A percentile compares a stretch with the other conserved stretches of the same genome.
Evolutionary conservation across 2,888 invertebrate species (phyloP).

Genomic region (Idaea aversata): DNA sequence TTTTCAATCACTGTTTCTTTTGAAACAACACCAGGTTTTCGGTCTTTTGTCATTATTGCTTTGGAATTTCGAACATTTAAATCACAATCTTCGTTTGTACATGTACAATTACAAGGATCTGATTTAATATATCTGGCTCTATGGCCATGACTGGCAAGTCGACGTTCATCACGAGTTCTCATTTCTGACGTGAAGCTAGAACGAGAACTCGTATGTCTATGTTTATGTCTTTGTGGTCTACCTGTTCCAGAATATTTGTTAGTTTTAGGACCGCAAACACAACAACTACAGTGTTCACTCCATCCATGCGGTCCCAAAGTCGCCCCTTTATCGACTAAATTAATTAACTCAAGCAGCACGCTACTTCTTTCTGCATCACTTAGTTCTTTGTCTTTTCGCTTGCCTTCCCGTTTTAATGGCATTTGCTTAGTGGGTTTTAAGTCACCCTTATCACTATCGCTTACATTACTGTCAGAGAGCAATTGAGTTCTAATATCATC

Average conservation of each 20-base stretch:
- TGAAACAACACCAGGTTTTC: conserved; percentile 11
- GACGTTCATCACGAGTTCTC: conserved; percentile 24
- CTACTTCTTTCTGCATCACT: conserved; percentile 33
- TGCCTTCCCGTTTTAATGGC: conserved; percentile 12
- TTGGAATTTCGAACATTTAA: conserved; percentile 16
- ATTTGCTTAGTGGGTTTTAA: conserved; percentile 22
- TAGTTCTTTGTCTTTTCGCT: conserved; percentile 22
- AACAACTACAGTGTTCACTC: conserved; percentile 54
- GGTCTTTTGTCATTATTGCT: conserved; percentile 12
- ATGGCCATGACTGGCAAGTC: conserved; percentile 20
- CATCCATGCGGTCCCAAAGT: conserved; percentile 34
- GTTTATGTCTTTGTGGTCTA: conserved; percentile 29
- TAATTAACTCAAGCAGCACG: conserved; percentile 40
- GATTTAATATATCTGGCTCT: conserved; percentile 49
- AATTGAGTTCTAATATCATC: conserved; percentile 50
- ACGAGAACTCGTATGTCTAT: conserved; percentile 27
- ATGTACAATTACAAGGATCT: conserved; percentile 53
- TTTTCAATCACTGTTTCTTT: conserved; percentile 5
- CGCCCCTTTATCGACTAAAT: conserved; percentile 47
- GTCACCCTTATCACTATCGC: conserved; percentile 34
- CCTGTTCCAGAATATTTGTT: conserved; percentile 13
- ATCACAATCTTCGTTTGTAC: conserved; percentile 34
- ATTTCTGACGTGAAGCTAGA: conserved; percentile 31
- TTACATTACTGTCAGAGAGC: conserved; percentile 41
- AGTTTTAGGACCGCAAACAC: conserved; percentile 41